Evolutionary conservation across 2,113 vertebrate species (phyloP).

Genomic region (Zosterops borbonicus): DNA sequence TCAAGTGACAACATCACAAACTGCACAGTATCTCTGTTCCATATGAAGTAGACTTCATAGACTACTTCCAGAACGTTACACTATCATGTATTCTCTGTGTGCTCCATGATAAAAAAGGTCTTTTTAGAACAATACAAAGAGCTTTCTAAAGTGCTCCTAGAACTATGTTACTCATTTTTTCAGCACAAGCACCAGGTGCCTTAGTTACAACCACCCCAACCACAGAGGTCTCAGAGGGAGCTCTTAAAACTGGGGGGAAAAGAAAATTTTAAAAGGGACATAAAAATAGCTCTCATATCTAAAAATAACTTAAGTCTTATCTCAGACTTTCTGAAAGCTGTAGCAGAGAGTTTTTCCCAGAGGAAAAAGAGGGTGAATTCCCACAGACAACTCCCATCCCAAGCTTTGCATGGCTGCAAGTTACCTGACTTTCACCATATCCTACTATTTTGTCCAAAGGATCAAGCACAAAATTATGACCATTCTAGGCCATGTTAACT

Average conservation of each 20-base stretch:
- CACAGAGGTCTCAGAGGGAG: background rate
- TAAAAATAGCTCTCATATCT: background rate
- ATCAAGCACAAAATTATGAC: background rate
- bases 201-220: background rate
- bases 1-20: background rate
- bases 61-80: constrained; percentile 15
- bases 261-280: background rate
- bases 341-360: background rate
- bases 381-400: background rate
- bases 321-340: constrained; percentile 9
- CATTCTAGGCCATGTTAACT: background rate
- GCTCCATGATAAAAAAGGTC: background rate
- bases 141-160: background rate
- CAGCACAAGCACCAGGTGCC: background rate
- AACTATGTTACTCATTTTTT: background rate
- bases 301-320: constrained; percentile 22
- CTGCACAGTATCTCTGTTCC: background rate
- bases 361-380: background rate
- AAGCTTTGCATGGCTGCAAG: background rate
- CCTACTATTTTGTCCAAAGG: background rate
- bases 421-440: background rate
- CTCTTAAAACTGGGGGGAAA: background rate
- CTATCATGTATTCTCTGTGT: background rate
- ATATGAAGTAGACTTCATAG: background rate
- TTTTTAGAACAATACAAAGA: constrained; percentile 13